These are phyloP conservation scores for Thamnophis sirtalis DNA, from an alignment of 2,113 vertebrate species.

Conservation along the genomic window DNA sequence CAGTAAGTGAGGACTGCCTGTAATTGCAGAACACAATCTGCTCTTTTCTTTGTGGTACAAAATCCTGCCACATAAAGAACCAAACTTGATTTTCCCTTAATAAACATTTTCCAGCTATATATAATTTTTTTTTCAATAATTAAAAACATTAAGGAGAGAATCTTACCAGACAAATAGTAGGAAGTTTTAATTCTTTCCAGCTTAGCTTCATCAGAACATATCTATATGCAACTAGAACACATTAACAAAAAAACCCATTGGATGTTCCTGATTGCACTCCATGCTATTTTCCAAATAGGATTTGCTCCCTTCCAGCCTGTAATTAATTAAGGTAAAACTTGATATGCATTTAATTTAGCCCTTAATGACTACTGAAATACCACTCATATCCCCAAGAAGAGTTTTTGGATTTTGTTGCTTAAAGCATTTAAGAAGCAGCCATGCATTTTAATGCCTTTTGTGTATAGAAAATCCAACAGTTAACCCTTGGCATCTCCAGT, in stretches of 20 bases:
- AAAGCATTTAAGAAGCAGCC: not conserved
- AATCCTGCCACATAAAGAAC: conserved; percentile 37
- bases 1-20: not conserved
- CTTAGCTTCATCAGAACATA: not conserved
- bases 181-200: not conserved
- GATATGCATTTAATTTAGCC: not conserved
- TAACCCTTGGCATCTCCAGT: not conserved
- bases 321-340: not conserved
- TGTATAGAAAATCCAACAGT: not conserved
- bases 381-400: not conserved
- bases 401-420: not conserved
- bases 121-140: not conserved
- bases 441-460: not conserved
- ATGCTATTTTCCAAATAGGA: not conserved
- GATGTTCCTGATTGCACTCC: not conserved
- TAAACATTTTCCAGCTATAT: not conserved
- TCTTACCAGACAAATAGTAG: not conserved
- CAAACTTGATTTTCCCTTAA: conserved; percentile 36
- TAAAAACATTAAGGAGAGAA: not conserved
- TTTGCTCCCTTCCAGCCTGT: not conserved
- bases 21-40: conserved; percentile 23
- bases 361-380: not conserved
- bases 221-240: not conserved
- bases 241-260: not conserved
- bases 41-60: conserved; percentile 28